A percentile compares a stretch with the other conserved stretches of the same genome.
Conservation (phyloP, 2,113 vertebrate species). For the Climacteris rufus region DNA sequence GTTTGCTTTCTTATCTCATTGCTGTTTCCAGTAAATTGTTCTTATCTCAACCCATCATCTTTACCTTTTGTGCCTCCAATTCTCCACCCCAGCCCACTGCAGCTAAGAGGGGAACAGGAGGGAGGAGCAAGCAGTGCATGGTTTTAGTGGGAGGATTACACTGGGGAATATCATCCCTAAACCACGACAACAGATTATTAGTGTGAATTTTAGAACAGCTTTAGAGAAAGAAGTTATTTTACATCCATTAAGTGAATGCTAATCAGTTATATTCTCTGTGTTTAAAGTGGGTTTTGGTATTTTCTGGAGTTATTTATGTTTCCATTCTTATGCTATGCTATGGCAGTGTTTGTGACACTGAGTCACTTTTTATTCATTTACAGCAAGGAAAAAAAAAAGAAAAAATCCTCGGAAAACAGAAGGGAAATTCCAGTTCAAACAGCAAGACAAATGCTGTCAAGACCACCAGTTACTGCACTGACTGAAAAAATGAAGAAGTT, state of each 20-base stretch:
- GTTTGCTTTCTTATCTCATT: not conserved
- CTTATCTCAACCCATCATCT: not conserved
- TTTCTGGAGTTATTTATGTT: not conserved
- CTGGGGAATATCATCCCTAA: not conserved
- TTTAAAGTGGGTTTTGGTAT: not conserved
- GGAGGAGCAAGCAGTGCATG: not conserved
- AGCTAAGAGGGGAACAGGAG: not conserved
- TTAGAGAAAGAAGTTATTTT: not conserved
- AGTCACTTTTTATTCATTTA: slow-evolving; percentile 21
- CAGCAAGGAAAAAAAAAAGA: not conserved
- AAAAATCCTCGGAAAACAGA: not conserved
- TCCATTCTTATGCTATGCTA: not conserved
- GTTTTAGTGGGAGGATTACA: not conserved
- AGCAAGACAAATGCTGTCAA: not conserved
- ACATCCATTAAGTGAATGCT: not conserved
- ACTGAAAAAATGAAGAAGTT: not conserved
- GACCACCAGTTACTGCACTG: not conserved
- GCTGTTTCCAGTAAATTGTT: not conserved
- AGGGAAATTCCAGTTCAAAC: slow-evolving; percentile 12
- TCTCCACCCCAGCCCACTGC: not conserved
- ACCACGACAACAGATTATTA: not conserved
- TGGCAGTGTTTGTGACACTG: not conserved
- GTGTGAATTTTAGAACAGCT: not conserved
- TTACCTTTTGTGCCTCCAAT: not conserved
- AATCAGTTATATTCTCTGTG: not conserved